These are phyloP conservation scores for Pedionomus torquatus DNA, from an alignment of 2,113 vertebrate genomes.

Conservation along the genomic window DNA sequence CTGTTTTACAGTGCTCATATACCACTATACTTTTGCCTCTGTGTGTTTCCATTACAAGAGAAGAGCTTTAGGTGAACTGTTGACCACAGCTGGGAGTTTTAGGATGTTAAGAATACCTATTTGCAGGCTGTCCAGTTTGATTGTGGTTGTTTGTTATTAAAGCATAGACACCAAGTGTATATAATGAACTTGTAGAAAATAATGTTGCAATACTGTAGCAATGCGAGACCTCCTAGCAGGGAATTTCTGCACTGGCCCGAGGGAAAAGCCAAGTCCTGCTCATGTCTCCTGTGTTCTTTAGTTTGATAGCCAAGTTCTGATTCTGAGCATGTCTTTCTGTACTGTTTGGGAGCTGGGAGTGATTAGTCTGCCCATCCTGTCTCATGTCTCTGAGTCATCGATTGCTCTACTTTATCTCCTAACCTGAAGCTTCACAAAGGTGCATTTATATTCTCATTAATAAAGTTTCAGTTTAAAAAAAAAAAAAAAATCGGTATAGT, in stretches of 20 bases:
- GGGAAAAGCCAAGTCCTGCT: accelerated
- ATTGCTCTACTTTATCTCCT: neutral
- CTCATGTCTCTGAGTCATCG: neutral
- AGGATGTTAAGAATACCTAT: neutral
- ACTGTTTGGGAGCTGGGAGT: neutral
- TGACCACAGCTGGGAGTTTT: neutral
- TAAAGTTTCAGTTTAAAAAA: neutral
- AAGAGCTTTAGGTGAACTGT: neutral
- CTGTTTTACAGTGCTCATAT: neutral
- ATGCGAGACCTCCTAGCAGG: neutral
- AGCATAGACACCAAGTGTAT: neutral
- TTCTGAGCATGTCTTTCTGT: neutral
- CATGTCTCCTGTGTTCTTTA: neutral
- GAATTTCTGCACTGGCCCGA: neutral
- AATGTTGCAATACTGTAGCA: neutral
- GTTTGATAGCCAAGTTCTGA: neutral
- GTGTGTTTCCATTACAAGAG: neutral
- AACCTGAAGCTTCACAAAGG: neutral
- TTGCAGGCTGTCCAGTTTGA: neutral
- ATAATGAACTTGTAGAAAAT: neutral
- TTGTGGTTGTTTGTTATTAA: neutral
- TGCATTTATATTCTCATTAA: neutral
- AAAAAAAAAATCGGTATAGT: neutral
- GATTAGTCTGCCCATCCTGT: neutral
- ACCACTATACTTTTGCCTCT: neutral